Evolutionary conservation across 2,888 invertebrate species (phyloP).

Genomic region (Leucoma salicis): DNA sequence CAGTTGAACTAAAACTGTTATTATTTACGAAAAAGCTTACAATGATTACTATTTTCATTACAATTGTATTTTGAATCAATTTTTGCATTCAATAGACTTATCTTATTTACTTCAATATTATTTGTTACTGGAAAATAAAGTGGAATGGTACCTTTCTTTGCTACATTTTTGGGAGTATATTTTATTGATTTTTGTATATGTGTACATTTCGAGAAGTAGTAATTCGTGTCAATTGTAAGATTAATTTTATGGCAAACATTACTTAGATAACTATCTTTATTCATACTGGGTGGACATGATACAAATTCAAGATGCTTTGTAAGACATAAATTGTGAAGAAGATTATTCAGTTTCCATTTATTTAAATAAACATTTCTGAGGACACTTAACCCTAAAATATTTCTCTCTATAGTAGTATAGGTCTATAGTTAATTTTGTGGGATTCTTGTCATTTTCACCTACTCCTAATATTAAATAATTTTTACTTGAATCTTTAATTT

Average conservation of each 20-base stretch:
- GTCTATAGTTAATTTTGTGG: not conserved
- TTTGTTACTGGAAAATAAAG: not conserved
- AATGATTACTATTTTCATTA: no score
- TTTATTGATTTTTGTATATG: not conserved
- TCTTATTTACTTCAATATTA: not conserved
- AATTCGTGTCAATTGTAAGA: not conserved
- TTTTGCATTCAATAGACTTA: not conserved
- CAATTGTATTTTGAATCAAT: not conserved
- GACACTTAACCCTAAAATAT: not conserved
- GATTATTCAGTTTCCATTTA: conserved; percentile 1
- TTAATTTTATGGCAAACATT: not conserved
- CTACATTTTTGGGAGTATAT: not conserved
- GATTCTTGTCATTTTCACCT: not conserved
- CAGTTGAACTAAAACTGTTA: not conserved
- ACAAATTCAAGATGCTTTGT: not conserved
- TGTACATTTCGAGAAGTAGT: not conserved
- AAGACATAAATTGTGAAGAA: not conserved
- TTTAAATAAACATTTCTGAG: not conserved
- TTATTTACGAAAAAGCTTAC: not conserved
- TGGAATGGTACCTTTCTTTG: conserved; percentile 1
- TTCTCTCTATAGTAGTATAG: not conserved
- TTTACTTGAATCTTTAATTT: not conserved
- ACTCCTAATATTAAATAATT: not conserved
- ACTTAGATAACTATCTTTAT: not conserved
- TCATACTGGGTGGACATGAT: not conserved